Conservation (phyloP, 2,113 vertebrate genomes). For the Rana temporaria region DNA sequence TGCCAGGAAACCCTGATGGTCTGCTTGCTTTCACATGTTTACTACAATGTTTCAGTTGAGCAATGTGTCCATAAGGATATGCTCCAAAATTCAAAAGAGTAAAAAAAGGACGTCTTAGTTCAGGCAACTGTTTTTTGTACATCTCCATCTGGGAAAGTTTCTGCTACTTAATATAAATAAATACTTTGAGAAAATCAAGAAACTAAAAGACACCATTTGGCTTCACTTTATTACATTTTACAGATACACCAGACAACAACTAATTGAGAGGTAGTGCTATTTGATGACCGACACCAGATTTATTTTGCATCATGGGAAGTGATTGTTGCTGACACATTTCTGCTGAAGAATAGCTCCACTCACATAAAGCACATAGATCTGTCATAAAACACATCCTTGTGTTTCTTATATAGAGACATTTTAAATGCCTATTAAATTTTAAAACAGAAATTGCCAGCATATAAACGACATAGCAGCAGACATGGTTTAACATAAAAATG, state of each 20-base stretch:
- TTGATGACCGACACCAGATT: not conserved
- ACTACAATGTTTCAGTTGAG: too few species aligned
- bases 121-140: not conserved
- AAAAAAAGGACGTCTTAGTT: not conserved
- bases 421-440: constrained; percentile 41
- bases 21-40: too few species aligned
- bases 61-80: too few species aligned
- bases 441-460: constrained; percentile 28
- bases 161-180: not conserved
- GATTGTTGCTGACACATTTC: constrained; percentile 26
- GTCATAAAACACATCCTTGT: constrained; percentile 45
- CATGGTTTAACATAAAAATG: constrained; percentile 39
- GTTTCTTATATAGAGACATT: constrained; percentile 36
- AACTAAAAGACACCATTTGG: not conserved
- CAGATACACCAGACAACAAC: not conserved
- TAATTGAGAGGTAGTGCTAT: not conserved
- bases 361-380: constrained; percentile 14
- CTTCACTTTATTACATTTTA: not conserved
- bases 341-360: not conserved
- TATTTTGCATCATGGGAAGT: constrained; percentile 13
- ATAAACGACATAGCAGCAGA: constrained; percentile 42
- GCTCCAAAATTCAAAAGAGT: too few species aligned
- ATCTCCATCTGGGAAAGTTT: not conserved
- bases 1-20: too few species aligned
- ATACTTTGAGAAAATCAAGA: not conserved